A percentile compares a stretch with the other conserved stretches of the same genome.
Evolutionary conservation across 2,888 invertebrate species (phyloP).

Genomic region (Leptarthrus brevirostris): DNA sequence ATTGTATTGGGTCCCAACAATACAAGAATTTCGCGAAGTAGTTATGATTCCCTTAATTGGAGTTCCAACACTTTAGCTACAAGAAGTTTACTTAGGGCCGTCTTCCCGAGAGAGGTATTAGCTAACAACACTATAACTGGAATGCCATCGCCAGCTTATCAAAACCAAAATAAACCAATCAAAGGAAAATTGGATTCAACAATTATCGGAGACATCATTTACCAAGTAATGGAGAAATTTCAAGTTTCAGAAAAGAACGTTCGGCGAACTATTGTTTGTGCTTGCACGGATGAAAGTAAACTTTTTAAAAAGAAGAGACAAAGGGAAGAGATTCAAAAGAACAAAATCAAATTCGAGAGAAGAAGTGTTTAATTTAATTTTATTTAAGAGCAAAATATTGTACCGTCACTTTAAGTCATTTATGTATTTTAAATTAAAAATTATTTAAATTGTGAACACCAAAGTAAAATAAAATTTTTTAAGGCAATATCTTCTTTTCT

Average conservation of each 20-base stretch:
- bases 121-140: slow-evolving; percentile 73
- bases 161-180: slow-evolving; percentile 60
- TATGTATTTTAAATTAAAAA: no score
- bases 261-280: slow-evolving; percentile 71
- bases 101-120: slow-evolving; percentile 70
- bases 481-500: no score
- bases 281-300: slow-evolving; percentile 75
- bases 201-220: slow-evolving; percentile 70
- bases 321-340: no score
- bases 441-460: no score
- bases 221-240: slow-evolving; percentile 68
- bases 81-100: slow-evolving; percentile 68
- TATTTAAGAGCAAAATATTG: no score
- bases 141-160: slow-evolving; percentile 70
- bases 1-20: not conserved
- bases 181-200: slow-evolving; percentile 67
- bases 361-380: no score
- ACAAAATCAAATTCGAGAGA: no score
- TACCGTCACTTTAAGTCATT: no score
- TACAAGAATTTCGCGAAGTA: not conserved
- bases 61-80: slow-evolving; percentile 66
- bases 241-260: slow-evolving; percentile 70
- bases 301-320: slow-evolving; percentile 68
- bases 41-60: not conserved
- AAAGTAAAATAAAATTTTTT: no score